These are phyloP conservation scores for Drosophila quasianomalipes DNA, from an alignment of 2,888 invertebrate genomes.

Conservation along the genomic window DNA sequence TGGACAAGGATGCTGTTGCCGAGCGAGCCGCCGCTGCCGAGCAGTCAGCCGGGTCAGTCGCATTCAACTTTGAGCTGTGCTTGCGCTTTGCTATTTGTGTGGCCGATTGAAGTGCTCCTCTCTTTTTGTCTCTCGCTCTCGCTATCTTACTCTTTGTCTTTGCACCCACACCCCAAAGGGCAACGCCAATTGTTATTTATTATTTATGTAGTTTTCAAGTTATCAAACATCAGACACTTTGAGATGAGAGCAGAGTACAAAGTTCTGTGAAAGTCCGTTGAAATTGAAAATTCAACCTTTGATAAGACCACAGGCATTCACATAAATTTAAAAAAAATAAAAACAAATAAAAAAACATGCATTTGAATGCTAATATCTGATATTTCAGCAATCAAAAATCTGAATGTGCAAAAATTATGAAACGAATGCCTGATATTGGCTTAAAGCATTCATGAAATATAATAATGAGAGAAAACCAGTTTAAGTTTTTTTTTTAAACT, in stretches of 20 bases:
- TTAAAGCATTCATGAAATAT: constrained; percentile 42
- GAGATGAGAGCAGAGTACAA: constrained; percentile 53
- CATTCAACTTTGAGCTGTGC: constrained; percentile 38
- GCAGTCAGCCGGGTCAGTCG: constrained; percentile 10
- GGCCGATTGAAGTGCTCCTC: constrained; percentile 33
- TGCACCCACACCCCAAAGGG: constrained; percentile 58
- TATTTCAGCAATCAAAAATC: constrained; percentile 21
- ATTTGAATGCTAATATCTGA: constrained; percentile 40
- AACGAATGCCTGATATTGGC: constrained; percentile 27
- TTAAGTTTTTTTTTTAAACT: constrained; percentile 14
- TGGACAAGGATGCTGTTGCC: constrained; percentile 54
- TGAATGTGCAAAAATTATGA: constrained; percentile 26
- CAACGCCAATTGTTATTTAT: constrained; percentile 47
- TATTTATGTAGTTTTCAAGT: constrained; percentile 12
- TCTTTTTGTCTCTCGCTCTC: constrained; percentile 4
- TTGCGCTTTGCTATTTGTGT: constrained; percentile 20
- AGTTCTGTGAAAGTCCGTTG: constrained; percentile 50
- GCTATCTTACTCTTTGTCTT: constrained; percentile 30
- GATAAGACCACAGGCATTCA: constrained; percentile 19
- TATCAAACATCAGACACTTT: neutral
- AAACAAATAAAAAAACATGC: constrained; percentile 12
- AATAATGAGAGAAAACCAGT: constrained; percentile 55
- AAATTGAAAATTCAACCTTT: constrained; percentile 50
- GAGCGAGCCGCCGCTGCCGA: constrained; percentile 7
- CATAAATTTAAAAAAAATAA: constrained; percentile 5